A percentile compares a stretch with the other conserved stretches of the same genome.
phyloP scores from a whole-genome alignment of 1,140 invertebrate species.

The Drosophila parvula region DNA sequence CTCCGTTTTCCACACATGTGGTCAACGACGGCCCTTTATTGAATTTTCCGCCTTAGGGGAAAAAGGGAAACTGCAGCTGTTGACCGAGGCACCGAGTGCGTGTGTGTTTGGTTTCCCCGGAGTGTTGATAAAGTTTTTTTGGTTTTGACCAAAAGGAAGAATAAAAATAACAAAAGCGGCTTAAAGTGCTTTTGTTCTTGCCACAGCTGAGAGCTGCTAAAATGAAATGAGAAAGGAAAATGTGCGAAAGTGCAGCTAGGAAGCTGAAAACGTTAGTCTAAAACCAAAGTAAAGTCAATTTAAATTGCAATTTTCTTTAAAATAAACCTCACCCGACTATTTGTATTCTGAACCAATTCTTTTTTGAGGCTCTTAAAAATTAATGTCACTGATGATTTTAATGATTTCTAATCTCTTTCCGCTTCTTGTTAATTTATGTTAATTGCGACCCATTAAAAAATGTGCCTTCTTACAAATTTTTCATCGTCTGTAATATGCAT shows the following conservation, averaged over 20 bases:
- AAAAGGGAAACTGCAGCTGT: conserved; percentile 51
- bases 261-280: too few relatives aligned
- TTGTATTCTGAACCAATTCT: too few relatives aligned
- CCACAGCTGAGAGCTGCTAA: conserved; percentile 9
- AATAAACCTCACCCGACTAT: too few relatives aligned
- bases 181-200: conserved; percentile 58
- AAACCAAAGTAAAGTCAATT: too few relatives aligned
- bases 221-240: conserved; percentile 8
- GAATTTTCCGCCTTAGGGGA: conserved; percentile 51
- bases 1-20: conserved; percentile 9
- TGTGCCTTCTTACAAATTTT: conserved; percentile 9
- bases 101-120: conserved; percentile 19
- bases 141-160: neutral
- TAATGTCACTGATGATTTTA: too few relatives aligned
- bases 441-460: conserved; percentile 51
- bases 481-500: conserved; percentile 45
- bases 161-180: conserved; percentile 57
- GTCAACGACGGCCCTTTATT: conserved; percentile 68
- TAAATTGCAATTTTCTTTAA: too few relatives aligned
- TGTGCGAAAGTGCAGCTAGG: neutral
- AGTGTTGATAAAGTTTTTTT: conserved; percentile 34
- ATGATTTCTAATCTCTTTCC: neutral
- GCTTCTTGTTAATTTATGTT: conserved; percentile 47
- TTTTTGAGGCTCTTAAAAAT: neutral
- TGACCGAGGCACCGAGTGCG: conserved; percentile 33